These are phyloP conservation scores for Drosophila auraria DNA, from an alignment of 1,140 invertebrate species.

Conservation along the genomic window DNA sequence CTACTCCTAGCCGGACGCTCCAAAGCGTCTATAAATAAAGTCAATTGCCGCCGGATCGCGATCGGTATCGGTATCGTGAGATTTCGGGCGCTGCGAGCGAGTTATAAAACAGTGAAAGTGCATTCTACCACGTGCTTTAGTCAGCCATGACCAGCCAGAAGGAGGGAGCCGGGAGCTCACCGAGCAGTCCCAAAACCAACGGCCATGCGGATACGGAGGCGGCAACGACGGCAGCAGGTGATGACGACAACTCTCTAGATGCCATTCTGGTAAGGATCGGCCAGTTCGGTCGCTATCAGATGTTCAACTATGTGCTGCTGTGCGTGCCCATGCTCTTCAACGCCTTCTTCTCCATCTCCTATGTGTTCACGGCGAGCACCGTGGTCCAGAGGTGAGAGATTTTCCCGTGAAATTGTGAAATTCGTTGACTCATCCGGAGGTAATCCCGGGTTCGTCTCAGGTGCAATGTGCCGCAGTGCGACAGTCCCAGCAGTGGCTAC, in stretches of 20 bases:
- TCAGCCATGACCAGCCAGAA: conserved; percentile 28
- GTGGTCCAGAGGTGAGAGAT: conserved; percentile 86
- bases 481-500: conserved; percentile 82
- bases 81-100: conserved; percentile 20
- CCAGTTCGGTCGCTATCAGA: conserved; percentile 87
- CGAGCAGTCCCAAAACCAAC: background rate
- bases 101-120: conserved; percentile 72
- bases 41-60: background rate
- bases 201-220: conserved; percentile 34
- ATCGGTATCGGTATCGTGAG: conserved; percentile 17
- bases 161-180: conserved; percentile 13
- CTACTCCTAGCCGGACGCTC: conserved; percentile 52
- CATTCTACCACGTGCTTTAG: conserved; percentile 58
- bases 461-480: conserved; percentile 89
- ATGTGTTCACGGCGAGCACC: conserved; percentile 87
- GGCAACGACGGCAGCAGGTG: conserved; percentile 11
- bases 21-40: conserved; percentile 23
- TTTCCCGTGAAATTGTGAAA: conserved; percentile 75
- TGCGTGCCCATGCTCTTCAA: conserved; percentile 86
- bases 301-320: conserved; percentile 86
- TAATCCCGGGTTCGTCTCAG: conserved; percentile 77
- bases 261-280: conserved; percentile 76
- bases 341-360: conserved; percentile 86
- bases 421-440: background rate
- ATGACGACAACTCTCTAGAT: conserved; percentile 69